Conservation (phyloP, 2,113 vertebrate species). For the Pachycephala philippinensis region DNA sequence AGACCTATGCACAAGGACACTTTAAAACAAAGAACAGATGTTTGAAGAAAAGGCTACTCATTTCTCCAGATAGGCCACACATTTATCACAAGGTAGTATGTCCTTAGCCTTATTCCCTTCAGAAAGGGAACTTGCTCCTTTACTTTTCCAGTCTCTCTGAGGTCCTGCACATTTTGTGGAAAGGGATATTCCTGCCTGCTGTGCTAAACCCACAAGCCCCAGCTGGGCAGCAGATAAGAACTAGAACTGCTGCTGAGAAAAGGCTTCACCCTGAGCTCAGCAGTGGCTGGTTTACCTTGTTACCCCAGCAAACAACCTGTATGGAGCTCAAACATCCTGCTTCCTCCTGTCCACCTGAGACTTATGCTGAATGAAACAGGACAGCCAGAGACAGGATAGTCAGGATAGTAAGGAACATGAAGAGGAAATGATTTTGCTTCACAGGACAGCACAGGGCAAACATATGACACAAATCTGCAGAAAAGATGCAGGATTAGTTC, state of each 20-base stretch:
- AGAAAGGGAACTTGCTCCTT: background rate
- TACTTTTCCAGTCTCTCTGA: background rate
- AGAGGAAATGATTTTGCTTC: background rate
- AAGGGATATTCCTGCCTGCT: background rate
- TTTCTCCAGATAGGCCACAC: background rate
- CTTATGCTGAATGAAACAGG: accelerated
- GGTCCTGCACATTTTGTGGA: background rate
- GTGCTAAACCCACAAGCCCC: background rate
- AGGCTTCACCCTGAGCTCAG: background rate
- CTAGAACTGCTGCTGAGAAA: background rate
- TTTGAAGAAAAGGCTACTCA: background rate
- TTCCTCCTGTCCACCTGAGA: background rate
- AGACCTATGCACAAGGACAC: background rate
- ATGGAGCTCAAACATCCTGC: background rate
- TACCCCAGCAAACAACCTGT: background rate
- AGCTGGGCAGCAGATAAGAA: background rate
- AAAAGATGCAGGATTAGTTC: background rate
- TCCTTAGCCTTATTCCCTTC: background rate
- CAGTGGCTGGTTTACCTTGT: background rate
- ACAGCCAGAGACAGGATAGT: background rate
- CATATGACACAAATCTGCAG: background rate
- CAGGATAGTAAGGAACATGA: background rate
- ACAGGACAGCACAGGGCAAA: background rate
- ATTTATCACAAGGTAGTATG: background rate
- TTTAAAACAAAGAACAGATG: background rate